Evolutionary conservation across 2,797 vertebrate genomes (phyloP).

Genomic region (Syngnathus acus): DNA sequence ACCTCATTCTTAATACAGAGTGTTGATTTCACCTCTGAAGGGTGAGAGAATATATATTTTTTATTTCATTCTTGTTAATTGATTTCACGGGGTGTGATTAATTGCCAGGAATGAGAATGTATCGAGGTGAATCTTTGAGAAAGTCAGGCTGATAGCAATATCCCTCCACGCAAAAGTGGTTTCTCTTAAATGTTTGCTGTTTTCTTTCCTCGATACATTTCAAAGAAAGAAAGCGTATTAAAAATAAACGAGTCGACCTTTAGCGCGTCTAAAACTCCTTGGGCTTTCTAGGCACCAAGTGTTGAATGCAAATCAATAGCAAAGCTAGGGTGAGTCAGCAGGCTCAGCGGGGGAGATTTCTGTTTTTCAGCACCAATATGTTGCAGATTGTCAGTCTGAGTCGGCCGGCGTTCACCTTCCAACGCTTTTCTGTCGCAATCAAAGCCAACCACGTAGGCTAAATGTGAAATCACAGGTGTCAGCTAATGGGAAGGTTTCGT

Average conservation of each 20-base stretch:
- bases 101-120: background rate
- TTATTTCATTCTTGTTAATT: background rate
- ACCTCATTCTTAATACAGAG: too few species aligned
- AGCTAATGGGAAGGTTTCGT: background rate
- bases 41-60: background rate
- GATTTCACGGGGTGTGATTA: background rate
- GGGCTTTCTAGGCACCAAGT: background rate
- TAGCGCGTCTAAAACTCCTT: background rate
- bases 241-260: background rate
- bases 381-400: background rate
- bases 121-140: background rate
- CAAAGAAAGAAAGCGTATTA: background rate
- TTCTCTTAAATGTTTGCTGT: background rate
- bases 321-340: conserved; percentile 1
- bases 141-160: background rate
- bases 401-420: background rate
- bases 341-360: background rate
- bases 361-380: background rate
- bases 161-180: background rate
- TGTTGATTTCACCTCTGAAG: background rate
- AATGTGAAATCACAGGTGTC: conserved; percentile 2
- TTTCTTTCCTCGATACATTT: background rate
- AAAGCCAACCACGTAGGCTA: background rate
- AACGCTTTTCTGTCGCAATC: background rate
- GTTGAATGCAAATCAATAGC: background rate